These are phyloP conservation scores for human (Homo sapiens) DNA, from an alignment of 2,113 vertebrate genomes.

Conservation along the genomic window GRCh38 chr12:46534501-46535000, in stretches of 20 bases:
- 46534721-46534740: neutral
- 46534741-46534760: neutral
- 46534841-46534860: neutral
- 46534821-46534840: conserved; percentile 5
- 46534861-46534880: neutral
- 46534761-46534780: neutral
- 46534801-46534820: neutral
- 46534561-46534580: neutral
- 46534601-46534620: neutral
- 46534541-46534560: neutral
- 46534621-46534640: neutral
- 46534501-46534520: neutral
- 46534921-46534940: neutral
- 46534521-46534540: neutral
- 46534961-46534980: neutral
- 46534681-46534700: conserved; percentile 1
- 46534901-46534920: neutral
- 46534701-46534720: neutral
- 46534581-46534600: neutral
- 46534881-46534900: neutral
- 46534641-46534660: no score
- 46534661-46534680: neutral
- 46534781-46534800: neutral
- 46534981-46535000: neutral
- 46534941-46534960: neutral